Base-by-base conservation (phyloP, 2,888 invertebrate species). In the Pristionchus entomophagus region DNA sequence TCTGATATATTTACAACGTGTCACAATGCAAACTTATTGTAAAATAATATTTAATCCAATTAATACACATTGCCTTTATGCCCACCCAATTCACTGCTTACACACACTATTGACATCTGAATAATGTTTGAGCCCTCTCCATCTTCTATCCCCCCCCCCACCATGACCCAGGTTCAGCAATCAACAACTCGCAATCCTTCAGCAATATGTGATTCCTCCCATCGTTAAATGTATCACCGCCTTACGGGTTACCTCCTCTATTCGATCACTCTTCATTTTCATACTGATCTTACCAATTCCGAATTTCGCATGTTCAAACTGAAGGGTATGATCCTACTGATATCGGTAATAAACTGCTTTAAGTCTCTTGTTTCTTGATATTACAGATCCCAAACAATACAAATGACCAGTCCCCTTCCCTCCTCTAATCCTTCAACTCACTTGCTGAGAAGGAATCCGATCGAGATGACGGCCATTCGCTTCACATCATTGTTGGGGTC, bases 401-500 rank as follows among this genome's bases (percentile, higher is more conserved):
- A 10, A 4, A n/a, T 10, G 8, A 59, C 8, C 59, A 4, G 8
- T 59, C n/a, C 14, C 29, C 8, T 59, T 10, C 14, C 59, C 8
- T 22, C 5, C 41, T 69, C n/a, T 35, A 29, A 38, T 41, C 69
- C 8, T 32, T 38, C 35, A 69, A 90, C 92, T 94, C 94, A 96
- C 95, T 97, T 96, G 95, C 98, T 98, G 88, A 99, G 95, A 85
- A 99, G 95, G 94, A 99, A 99, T 91, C 99, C 99, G 86, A 99
- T 95, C n/a, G 98, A 97, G 17, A 98, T 99, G 29, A 99, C 99
- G 56, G 99, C 99, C 85, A 98, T 98, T 86, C 99, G 96, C 88
- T 99, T 96, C 1, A 99, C 99, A 94, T 99, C 99, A 94, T 99
- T 98, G 94, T 99, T 99, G 0, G 99, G 99, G 95, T 99, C 99